Conservation (phyloP, 2,113 vertebrate genomes). For the Hyperoodon ampullatus region DNA sequence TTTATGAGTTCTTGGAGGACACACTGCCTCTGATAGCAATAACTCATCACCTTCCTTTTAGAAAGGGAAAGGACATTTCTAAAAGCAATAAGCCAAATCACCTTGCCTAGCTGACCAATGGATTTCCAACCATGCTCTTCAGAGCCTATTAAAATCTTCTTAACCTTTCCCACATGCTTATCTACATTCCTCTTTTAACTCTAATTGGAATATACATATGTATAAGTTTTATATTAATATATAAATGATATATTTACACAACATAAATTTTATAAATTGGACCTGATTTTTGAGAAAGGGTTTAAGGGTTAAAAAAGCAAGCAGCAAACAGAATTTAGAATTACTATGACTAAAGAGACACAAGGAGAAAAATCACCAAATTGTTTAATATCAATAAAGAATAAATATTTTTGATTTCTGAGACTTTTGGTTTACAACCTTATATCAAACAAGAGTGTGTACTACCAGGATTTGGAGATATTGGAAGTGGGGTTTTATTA, state of each 20-base stretch:
- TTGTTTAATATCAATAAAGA: constrained; percentile 1
- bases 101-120: not conserved
- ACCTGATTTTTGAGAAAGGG: not conserved
- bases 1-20: constrained; percentile 9
- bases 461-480: not conserved
- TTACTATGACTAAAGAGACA: not conserved
- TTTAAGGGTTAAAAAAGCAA: not conserved
- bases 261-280: not conserved
- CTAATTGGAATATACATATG: not conserved
- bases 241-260: not conserved
- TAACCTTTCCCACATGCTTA: not conserved
- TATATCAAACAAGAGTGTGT: not conserved
- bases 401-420: not conserved
- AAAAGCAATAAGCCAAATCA: constrained; percentile 29
- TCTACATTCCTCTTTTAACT: not conserved
- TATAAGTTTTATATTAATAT: not conserved
- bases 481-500: not conserved
- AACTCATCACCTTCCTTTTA: not conserved
- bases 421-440: not conserved
- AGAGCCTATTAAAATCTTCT: not conserved
- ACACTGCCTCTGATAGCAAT: not conserved
- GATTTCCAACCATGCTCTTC: not conserved
- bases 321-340: not conserved
- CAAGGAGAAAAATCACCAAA: not conserved
- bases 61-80: constrained; percentile 9